Conservation (phyloP, 2,888 invertebrate species). For the Drosophila aldrichi region DNA sequence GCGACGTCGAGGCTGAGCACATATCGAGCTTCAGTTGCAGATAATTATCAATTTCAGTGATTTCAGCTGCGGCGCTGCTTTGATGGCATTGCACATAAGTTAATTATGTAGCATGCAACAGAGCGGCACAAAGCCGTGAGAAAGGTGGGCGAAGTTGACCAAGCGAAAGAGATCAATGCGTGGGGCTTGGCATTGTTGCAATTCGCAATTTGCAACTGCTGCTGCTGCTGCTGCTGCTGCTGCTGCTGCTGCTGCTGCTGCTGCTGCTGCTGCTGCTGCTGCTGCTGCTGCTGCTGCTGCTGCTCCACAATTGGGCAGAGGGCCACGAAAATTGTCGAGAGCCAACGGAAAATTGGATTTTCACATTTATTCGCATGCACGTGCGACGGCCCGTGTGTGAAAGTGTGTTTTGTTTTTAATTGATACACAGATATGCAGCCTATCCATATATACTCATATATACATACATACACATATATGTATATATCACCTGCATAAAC, state of each 20-base stretch:
- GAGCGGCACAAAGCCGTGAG: neutral
- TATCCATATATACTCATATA: neutral
- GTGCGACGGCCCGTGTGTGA: neutral
- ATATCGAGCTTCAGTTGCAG: neutral
- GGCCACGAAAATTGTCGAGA: slow-evolving; percentile 3
- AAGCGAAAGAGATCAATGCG: neutral
- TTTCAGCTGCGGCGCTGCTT: neutral
- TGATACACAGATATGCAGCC: slow-evolving; percentile 2
- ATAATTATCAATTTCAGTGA: slow-evolving; percentile 7
- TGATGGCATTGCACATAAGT: slow-evolving; percentile 29
- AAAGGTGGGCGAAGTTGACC: neutral
- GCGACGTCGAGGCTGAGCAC: neutral
- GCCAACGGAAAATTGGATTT: slow-evolving; percentile 58
- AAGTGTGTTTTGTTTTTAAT: slow-evolving; percentile 15
- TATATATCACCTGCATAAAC: neutral
- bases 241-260: neutral
- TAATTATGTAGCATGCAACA: slow-evolving; percentile 48
- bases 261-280: neutral
- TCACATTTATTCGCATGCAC: slow-evolving; percentile 38
- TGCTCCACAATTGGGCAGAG: neutral
- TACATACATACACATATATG: neutral
- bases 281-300: neutral
- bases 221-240: neutral
- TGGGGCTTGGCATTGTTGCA: slow-evolving; percentile 11
- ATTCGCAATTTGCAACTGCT: neutral